Evolutionary conservation across 2,797 vertebrate genomes (phyloP).

Genomic region (Cichlasoma orientale): DNA sequence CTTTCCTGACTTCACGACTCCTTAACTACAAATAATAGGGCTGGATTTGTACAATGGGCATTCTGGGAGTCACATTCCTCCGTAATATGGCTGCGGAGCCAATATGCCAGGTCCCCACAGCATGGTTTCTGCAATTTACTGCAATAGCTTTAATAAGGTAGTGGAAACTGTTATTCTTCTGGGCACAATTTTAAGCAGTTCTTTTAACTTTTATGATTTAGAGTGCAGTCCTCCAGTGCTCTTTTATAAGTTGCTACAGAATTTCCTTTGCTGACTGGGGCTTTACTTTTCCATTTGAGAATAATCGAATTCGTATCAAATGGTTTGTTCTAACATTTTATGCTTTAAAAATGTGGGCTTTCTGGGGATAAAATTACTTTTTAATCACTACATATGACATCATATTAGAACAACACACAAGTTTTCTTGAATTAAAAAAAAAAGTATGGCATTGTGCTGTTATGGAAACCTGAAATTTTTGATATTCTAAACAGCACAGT

Average conservation of each 20-base stretch:
- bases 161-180: not conserved
- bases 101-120: not conserved
- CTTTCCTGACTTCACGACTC: not conserved
- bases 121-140: not conserved
- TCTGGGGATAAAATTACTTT: not conserved
- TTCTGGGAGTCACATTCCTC: slow-evolving; percentile 5
- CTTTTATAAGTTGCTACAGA: not conserved
- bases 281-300: not conserved
- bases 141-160: slow-evolving; percentile 2
- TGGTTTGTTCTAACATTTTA: not conserved
- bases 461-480: slow-evolving; percentile 9
- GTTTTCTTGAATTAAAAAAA: not conserved
- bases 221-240: not conserved
- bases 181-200: not conserved
- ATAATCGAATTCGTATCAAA: not conserved
- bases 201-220: slow-evolving; percentile 1
- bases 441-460: not conserved
- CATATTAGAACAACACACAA: not conserved
- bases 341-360: not conserved
- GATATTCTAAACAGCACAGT: slow-evolving; percentile 18
- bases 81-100: not conserved
- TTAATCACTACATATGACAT: not conserved
- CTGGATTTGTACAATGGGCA: not conserved
- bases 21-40: not conserved
- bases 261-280: not conserved